Evolutionary conservation across 2,888 invertebrate species (phyloP).

Genomic region (Apoderus coryli): DNA sequence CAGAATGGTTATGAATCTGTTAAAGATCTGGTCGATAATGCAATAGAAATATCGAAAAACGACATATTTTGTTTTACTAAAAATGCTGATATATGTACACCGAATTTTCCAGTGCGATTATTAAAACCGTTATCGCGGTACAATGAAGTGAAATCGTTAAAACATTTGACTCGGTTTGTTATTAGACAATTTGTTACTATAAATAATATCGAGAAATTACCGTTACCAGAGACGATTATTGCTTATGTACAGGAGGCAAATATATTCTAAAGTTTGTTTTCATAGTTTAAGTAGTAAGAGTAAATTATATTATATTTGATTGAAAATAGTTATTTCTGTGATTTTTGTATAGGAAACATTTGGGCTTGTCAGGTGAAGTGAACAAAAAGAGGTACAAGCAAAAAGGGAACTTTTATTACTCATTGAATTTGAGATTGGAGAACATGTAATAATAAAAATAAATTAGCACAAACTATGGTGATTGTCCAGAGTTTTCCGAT

Average conservation of each 20-base stretch:
- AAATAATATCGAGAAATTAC: conserved; percentile 54
- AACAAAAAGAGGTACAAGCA: not conserved
- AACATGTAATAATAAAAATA: no score
- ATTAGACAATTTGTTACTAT: conserved; percentile 51
- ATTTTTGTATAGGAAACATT: conserved; percentile 3
- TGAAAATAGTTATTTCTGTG: conserved; percentile 1
- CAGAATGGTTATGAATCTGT: conserved; percentile 44
- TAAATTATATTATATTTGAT: not conserved
- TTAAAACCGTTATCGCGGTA: conserved; percentile 63
- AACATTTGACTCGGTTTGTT: conserved; percentile 59
- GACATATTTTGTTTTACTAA: conserved; percentile 60
- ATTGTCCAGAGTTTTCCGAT: no score
- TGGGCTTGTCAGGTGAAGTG: no score
- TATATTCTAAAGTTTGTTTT: conserved; percentile 1
- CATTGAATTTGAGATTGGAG: no score
- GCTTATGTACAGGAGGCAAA: conserved; percentile 36
- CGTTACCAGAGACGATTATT: conserved; percentile 43
- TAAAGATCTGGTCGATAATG: conserved; percentile 57
- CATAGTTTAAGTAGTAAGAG: not conserved
- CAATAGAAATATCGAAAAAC: conserved; percentile 54
- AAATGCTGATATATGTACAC: conserved; percentile 47
- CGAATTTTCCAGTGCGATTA: conserved; percentile 57
- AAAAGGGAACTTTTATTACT: no score
- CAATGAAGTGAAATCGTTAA: conserved; percentile 52
- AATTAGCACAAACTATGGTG: no score